Conservation (phyloP, 2,797 vertebrate genomes). For the Austrolebias charrua region DNA sequence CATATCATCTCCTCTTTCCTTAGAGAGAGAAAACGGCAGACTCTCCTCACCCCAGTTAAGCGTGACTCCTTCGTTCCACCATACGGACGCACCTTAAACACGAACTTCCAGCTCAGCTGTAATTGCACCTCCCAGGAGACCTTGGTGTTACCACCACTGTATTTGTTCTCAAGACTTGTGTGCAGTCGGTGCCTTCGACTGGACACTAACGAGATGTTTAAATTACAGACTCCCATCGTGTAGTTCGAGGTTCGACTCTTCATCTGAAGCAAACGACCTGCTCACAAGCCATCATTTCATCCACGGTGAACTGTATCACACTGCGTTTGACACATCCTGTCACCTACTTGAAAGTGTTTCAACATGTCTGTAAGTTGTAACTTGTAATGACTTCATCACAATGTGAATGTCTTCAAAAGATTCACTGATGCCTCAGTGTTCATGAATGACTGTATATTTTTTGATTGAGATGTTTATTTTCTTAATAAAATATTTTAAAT, state of each 20-base stretch:
- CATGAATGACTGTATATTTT: constrained; percentile 73
- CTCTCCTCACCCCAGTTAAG: constrained; percentile 54
- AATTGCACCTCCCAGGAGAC: constrained; percentile 27
- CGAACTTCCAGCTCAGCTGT: constrained; percentile 38
- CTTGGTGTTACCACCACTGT: constrained; percentile 23
- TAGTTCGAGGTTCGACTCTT: constrained; percentile 14
- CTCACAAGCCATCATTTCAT: constrained; percentile 17
- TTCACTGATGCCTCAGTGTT: constrained; percentile 46
- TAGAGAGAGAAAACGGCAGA: constrained; percentile 63
- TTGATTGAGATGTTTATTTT: constrained; percentile 75
- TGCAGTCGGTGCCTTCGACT: constrained; percentile 2
- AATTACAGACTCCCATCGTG: constrained; percentile 7
- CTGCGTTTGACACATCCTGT: constrained; percentile 22
- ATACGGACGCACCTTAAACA: constrained; percentile 27
- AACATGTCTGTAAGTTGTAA: constrained; percentile 39
- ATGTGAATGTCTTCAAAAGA: constrained; percentile 66
- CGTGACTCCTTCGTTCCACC: background rate
- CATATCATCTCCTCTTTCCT: constrained; percentile 14
- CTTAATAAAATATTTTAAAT: constrained; percentile 77
- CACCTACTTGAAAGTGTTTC: constrained; percentile 45
- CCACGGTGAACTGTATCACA: constrained; percentile 23
- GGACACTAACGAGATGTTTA: constrained; percentile 10
- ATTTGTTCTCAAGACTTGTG: constrained; percentile 38
- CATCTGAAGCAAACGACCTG: constrained; percentile 17
- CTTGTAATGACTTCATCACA: constrained; percentile 48